Percentiles rank a stretch among this genome's conserved stretches.
These are phyloP conservation scores for Sapajus apella DNA, from an alignment of 2,113 vertebrate species.

Conservation along the genomic window DNA sequence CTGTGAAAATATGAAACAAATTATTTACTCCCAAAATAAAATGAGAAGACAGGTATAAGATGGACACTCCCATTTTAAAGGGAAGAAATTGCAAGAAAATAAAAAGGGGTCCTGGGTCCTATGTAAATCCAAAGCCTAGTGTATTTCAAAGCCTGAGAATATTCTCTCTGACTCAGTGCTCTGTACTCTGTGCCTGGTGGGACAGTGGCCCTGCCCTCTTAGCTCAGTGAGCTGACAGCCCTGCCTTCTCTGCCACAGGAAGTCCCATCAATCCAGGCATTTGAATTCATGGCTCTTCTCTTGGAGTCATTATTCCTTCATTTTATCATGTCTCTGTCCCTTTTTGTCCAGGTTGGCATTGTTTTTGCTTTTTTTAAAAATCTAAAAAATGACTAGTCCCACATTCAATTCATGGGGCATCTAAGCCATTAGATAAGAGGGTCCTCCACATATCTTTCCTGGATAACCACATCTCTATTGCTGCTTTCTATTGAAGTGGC, in stretches of 20 bases:
- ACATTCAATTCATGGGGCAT: background rate
- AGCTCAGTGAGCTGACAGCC: accelerated
- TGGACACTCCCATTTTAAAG: background rate
- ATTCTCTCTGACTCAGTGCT: background rate
- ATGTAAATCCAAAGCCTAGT: background rate
- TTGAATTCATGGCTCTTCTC: background rate
- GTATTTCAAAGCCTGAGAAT: background rate
- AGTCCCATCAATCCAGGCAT: accelerated
- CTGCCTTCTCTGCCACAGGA: background rate
- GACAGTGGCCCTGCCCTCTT: background rate
- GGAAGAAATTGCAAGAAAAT: background rate
- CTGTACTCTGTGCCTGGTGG: background rate
- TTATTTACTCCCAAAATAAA: background rate
- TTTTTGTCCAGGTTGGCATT: background rate
- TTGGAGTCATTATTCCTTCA: background rate
- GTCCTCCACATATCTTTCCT: background rate
- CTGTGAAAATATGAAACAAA: background rate
- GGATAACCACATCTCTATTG: background rate
- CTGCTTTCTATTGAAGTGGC: background rate
- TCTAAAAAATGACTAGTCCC: background rate
- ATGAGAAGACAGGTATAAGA: background rate
- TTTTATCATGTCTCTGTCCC: background rate
- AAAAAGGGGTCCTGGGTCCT: background rate
- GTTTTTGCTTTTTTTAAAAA: background rate
- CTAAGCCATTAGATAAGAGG: background rate